These are phyloP conservation scores for Tetrapedia diversipes DNA, from an alignment of 2,888 invertebrate genomes.

Conservation along the genomic window DNA sequence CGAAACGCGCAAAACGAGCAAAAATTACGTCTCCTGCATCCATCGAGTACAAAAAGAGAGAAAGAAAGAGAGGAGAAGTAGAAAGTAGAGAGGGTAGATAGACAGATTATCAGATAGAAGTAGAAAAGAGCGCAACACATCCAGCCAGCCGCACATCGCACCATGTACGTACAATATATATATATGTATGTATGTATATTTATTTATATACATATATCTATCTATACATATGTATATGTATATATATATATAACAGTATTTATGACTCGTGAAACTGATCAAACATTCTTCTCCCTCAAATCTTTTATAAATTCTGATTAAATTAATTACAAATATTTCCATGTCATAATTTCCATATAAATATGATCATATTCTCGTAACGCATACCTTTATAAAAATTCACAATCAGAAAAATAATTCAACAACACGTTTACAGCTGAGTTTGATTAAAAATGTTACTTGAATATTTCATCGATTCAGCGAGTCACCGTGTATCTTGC, in stretches of 20 bases:
- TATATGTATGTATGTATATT: constrained; percentile 33
- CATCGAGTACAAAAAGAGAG: constrained; percentile 58
- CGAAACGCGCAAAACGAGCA: constrained; percentile 75
- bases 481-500: constrained; percentile 14
- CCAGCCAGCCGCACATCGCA: constrained; percentile 76
- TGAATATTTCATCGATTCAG: too few species aligned
- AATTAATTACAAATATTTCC: too few species aligned
- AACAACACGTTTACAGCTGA: too few species aligned
- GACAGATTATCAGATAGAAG: constrained; percentile 35
- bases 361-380: too few species aligned
- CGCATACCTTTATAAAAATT: too few species aligned
- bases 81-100: constrained; percentile 35
- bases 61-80: constrained; percentile 43
- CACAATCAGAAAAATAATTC: too few species aligned
- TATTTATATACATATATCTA: constrained; percentile 38
- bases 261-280: too few species aligned
- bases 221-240: constrained; percentile 44
- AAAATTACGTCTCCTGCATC: constrained; percentile 63
- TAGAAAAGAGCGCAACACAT: constrained; percentile 73
- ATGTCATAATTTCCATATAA: too few species aligned
- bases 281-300: too few species aligned
- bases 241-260: constrained; percentile 38
- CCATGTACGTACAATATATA: constrained; percentile 59
- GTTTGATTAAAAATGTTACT: too few species aligned
- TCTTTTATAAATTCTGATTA: too few species aligned